Base-by-base conservation (phyloP, 2,113 vertebrate species). In the Tychaedon coryphoeus region DNA sequence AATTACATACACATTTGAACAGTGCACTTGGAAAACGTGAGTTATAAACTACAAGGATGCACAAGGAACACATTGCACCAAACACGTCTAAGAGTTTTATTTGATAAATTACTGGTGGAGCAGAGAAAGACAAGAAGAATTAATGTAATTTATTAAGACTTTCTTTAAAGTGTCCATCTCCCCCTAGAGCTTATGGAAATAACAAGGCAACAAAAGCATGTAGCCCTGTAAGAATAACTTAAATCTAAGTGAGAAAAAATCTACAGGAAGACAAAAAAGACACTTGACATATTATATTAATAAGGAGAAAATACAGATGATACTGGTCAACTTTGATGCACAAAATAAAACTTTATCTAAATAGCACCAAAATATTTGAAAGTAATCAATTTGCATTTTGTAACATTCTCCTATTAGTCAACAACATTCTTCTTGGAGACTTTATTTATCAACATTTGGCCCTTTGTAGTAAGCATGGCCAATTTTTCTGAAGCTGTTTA, bases 91-190 rank as follows among this genome's bases (percentile, higher is more conserved):
- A 74, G 19, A 43, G 14, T 66, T 92, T 89, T 57, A 78, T 60
- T 91, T 92, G 85, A 93, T 65, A 88, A 85, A 82, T 92, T 92
- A 88, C 62, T 51, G 17, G 53, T 40, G 23, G 31, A 56, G 77
- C 53, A 57, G 40, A 85, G 29, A 85, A 90, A 72, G 53, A 88
- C 61, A 88, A 65, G 57, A 85, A 93, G 36, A 80, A 90, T 24
- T 12, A 95, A 88, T 9, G 20, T 75, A 88, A 89, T 92, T 86
- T 83, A 85, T 92, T 87, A 93, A 88, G 67, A 90, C n/a, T 28
- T 72, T 62, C 47, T 86, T 86, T 65, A 84, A 91, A 75, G 77
- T 0, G 0, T 14, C 45, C 72, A 28, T n/a, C 53, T 87, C 57
- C 48, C 67, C 20, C 61, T 65, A 25, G 25, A 85, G 40, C 19